phyloP scores from a whole-genome alignment of 2,797 vertebrate genomes.

The Lithobates sylvaticus region DNA sequence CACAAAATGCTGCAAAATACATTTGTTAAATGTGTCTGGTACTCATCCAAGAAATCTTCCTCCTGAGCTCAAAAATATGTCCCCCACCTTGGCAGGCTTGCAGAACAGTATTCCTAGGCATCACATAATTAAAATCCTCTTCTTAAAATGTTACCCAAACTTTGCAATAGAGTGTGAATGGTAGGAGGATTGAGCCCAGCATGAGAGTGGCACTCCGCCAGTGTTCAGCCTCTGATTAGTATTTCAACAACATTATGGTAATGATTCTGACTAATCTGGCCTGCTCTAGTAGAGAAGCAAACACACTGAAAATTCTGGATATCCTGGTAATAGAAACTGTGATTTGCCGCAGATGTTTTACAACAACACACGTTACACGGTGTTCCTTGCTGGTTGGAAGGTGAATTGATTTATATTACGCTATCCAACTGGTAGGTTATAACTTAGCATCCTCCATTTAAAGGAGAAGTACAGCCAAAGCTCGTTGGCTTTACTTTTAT shows the following conservation, averaged over 20 bases:
- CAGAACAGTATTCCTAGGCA: slow-evolving; percentile 37
- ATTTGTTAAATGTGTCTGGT: slow-evolving; percentile 20
- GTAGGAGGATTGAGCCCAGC: slow-evolving; percentile 28
- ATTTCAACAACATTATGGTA: slow-evolving; percentile 55
- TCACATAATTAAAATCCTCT: slow-evolving; percentile 51
- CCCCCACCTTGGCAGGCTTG: slow-evolving; percentile 20
- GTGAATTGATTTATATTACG: no score
- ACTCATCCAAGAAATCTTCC: slow-evolving; percentile 13
- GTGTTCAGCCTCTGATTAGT: slow-evolving; percentile 46
- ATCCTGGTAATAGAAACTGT: slow-evolving; percentile 15
- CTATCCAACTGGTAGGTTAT: no score
- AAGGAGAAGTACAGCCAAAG: no score
- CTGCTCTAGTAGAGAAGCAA: slow-evolving; percentile 32
- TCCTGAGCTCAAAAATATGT: slow-evolving; percentile 11
- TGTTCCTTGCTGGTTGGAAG: no score
- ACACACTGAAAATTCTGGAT: slow-evolving; percentile 8
- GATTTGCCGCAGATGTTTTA: slow-evolving; percentile 4
- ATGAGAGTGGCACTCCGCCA: slow-evolving; percentile 37
- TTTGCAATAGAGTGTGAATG: slow-evolving; percentile 32
- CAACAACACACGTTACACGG: not conserved
- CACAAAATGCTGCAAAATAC: slow-evolving; percentile 10
- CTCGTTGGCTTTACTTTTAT: no score
- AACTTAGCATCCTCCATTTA: no score
- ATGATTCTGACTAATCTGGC: slow-evolving; percentile 49
- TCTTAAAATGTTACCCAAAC: slow-evolving; percentile 44